Conservation (phyloP, 2,888 invertebrate genomes). For the Pediacus dermestoides region DNA sequence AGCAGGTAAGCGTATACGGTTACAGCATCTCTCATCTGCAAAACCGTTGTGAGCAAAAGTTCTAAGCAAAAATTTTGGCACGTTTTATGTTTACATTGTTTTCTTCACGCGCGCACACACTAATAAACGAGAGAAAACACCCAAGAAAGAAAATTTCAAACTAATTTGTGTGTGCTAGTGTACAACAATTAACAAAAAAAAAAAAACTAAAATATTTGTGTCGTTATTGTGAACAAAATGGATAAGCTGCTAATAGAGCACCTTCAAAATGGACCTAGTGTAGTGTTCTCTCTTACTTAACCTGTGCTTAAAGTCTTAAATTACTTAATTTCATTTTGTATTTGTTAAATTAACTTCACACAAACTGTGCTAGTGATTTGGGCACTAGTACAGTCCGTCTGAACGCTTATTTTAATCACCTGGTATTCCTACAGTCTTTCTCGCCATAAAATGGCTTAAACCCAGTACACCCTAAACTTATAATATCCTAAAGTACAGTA, state of each 20-base stretch:
- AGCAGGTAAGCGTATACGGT: slow-evolving; percentile 51
- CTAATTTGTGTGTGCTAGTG: too few species aligned
- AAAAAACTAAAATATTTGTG: slow-evolving; percentile 16
- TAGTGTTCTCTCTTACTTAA: slow-evolving; percentile 37
- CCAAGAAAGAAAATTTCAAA: too few species aligned
- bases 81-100: too few species aligned
- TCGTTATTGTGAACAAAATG: too few species aligned
- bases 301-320: slow-evolving; percentile 40
- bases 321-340: slow-evolving; percentile 28
- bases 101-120: too few species aligned
- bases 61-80: slow-evolving; percentile 50
- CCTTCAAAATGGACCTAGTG: slow-evolving; percentile 39
- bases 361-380: slow-evolving; percentile 10
- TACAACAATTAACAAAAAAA: too few species aligned
- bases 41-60: slow-evolving; percentile 48
- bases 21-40: slow-evolving; percentile 17
- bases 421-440: slow-evolving; percentile 49
- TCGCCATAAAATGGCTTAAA: slow-evolving; percentile 29
- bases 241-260: slow-evolving; percentile 33
- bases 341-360: slow-evolving; percentile 17
- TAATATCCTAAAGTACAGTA: slow-evolving; percentile 27
- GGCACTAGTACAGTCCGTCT: slow-evolving; percentile 15
- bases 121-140: too few species aligned
- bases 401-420: slow-evolving; percentile 40
- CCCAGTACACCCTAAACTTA: slow-evolving; percentile 28